Percentiles rank a stretch among this genome's conserved stretches.
Conservation (phyloP, 2,797 vertebrate species). For the Malurus splendens region DNA sequence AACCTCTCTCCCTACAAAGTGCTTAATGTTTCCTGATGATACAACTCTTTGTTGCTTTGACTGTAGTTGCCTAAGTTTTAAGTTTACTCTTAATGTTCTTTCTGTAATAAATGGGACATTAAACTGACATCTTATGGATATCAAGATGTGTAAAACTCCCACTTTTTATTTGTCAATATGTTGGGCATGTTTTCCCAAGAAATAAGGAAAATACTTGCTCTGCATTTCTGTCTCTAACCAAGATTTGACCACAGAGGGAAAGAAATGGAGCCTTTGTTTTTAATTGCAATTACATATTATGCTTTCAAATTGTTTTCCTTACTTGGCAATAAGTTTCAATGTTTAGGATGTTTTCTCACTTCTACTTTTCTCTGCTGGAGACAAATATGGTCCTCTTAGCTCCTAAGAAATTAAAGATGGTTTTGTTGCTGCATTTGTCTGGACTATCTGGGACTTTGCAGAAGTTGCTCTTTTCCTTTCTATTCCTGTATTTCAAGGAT, state of each 20-base stretch:
- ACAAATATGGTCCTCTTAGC: background rate
- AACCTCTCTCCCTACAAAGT: background rate
- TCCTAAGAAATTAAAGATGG: background rate
- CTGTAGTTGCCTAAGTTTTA: background rate
- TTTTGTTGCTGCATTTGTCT: background rate
- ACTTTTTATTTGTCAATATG: background rate
- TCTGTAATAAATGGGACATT: background rate
- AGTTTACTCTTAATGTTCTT: background rate
- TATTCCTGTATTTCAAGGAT: background rate
- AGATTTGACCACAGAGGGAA: background rate
- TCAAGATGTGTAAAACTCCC: background rate
- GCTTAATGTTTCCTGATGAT: background rate
- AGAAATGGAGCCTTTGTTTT: background rate
- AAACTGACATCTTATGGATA: background rate
- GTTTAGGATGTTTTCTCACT: background rate
- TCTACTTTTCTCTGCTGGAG: background rate
- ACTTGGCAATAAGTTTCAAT: background rate
- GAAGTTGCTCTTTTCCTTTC: background rate
- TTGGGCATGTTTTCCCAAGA: background rate
- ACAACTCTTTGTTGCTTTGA: background rate
- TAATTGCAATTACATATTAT: background rate
- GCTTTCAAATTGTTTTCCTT: background rate
- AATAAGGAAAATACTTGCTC: background rate
- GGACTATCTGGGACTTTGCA: background rate
- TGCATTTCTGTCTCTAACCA: background rate